A percentile compares a stretch with the other conserved stretches of the same genome.
Evolutionary conservation across 2,888 invertebrate species (phyloP).

Genomic region (Hirtodrosophila histrioides): DNA sequence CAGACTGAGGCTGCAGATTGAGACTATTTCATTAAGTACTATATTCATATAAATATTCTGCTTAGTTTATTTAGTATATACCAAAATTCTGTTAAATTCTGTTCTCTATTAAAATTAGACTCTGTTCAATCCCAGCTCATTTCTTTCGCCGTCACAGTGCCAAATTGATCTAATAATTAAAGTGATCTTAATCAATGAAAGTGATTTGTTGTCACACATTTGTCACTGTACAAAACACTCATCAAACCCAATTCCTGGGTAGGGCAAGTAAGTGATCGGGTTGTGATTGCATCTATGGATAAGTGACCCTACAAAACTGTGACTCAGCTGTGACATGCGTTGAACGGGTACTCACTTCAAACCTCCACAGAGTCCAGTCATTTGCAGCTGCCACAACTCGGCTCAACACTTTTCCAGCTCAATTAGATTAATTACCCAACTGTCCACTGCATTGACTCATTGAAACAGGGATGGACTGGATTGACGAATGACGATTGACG

Average conservation of each 20-base stretch:
- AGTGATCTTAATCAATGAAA: slow-evolving; percentile 51
- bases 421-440: slow-evolving; percentile 57
- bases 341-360: neutral
- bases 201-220: slow-evolving; percentile 78
- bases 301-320: slow-evolving; percentile 54
- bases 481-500: slow-evolving; percentile 10
- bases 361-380: slow-evolving; percentile 9
- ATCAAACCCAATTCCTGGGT: slow-evolving; percentile 29
- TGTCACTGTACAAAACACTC: slow-evolving; percentile 70
- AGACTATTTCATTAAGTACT: too few species aligned
- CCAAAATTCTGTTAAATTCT: too few species aligned
- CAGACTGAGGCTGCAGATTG: too few species aligned
- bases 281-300: slow-evolving; percentile 33
- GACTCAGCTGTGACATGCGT: slow-evolving; percentile 43
- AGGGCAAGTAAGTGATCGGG: slow-evolving; percentile 19
- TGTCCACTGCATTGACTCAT: slow-evolving; percentile 25
- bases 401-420: slow-evolving; percentile 62
- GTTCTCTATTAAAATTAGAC: too few species aligned
- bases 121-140: neutral
- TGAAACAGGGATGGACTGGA: slow-evolving; percentile 14
- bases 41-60: too few species aligned
- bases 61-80: too few species aligned
- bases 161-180: slow-evolving; percentile 29
- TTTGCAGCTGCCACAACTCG: slow-evolving; percentile 20
- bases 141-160: neutral